phyloP scores from a whole-genome alignment of 2,888 invertebrate species.

The Ormyrus pomaceus region DNA sequence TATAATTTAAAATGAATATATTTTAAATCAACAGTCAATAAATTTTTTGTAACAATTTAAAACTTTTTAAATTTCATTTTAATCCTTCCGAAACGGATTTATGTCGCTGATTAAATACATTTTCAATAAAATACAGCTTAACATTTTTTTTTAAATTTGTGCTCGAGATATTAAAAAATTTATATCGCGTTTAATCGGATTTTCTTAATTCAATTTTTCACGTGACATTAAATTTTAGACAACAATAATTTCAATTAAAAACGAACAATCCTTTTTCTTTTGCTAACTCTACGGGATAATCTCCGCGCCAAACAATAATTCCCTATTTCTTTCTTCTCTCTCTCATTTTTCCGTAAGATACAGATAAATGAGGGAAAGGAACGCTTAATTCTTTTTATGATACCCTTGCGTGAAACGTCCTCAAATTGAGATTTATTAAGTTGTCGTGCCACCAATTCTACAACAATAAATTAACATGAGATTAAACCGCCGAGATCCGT shows the following conservation, averaged over 20 bases:
- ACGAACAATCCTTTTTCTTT: too few relatives aligned
- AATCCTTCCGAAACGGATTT: too few relatives aligned
- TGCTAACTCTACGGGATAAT: not conserved
- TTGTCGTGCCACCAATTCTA: not conserved
- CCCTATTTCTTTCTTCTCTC: slow-evolving; percentile 9
- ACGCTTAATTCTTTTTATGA: slow-evolving; percentile 17
- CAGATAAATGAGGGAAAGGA: slow-evolving; percentile 19
- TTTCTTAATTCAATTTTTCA: slow-evolving; percentile 2
- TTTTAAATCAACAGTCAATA: too few relatives aligned
- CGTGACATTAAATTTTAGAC: not conserved
- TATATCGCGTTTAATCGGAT: not conserved
- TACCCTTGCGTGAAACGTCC: slow-evolving; percentile 18
- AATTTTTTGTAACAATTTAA: too few relatives aligned
- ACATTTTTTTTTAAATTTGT: not conserved
- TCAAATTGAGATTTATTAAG: slow-evolving; percentile 38
- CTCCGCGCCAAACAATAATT: slow-evolving; percentile 20
- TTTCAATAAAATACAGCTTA: too few relatives aligned
- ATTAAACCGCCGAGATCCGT: slow-evolving; percentile 3
- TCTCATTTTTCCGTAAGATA: slow-evolving; percentile 26
- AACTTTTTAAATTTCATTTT: too few relatives aligned
- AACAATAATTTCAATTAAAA: too few relatives aligned
- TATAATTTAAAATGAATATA: too few relatives aligned
- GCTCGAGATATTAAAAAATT: not conserved
- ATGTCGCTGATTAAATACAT: too few relatives aligned
- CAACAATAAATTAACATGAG: slow-evolving; percentile 31